Evolutionary conservation across 2,888 invertebrate species (phyloP).

Genomic region (Myopa tessellatipennis): DNA sequence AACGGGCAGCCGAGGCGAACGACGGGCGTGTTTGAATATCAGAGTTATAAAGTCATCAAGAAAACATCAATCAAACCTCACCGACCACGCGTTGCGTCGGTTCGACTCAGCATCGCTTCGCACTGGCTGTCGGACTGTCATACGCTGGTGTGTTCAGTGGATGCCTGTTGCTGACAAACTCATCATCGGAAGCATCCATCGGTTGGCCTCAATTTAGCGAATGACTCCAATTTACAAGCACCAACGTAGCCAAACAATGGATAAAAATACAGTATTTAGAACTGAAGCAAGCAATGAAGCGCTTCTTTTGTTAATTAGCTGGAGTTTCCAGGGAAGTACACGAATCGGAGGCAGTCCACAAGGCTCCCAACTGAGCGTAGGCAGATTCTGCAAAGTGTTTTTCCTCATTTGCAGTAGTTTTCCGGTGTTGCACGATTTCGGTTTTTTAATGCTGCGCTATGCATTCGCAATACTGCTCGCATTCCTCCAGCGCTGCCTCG

Average conservation of each 20-base stretch:
- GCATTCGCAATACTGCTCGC: constrained; percentile 1
- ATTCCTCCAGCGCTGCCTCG: constrained; percentile 17
- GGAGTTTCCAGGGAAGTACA: constrained; percentile 7
- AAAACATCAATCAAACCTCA: constrained; percentile 61
- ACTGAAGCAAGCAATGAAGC: constrained; percentile 34
- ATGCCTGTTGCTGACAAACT: neutral
- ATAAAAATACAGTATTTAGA: no score
- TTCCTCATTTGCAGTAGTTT: neutral
- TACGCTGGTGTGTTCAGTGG: neutral
- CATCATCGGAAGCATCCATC: neutral
- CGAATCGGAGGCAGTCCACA: no score
- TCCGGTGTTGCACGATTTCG: neutral
- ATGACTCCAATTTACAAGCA: constrained; percentile 35
- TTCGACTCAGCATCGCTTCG: neutral
- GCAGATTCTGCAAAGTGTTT: no score
- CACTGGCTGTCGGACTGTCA: neutral
- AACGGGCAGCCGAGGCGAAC: neutral
- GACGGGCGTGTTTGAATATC: constrained; percentile 17
- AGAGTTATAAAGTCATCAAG: constrained; percentile 63
- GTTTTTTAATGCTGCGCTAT: neutral
- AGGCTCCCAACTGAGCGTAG: no score
- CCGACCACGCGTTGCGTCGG: constrained; percentile 20
- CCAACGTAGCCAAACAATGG: constrained; percentile 3
- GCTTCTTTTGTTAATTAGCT: constrained; percentile 31
- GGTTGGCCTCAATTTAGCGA: constrained; percentile 51